Evolutionary conservation across 2,888 invertebrate genomes (phyloP).

Genomic region (Drosophila aldrichi): DNA sequence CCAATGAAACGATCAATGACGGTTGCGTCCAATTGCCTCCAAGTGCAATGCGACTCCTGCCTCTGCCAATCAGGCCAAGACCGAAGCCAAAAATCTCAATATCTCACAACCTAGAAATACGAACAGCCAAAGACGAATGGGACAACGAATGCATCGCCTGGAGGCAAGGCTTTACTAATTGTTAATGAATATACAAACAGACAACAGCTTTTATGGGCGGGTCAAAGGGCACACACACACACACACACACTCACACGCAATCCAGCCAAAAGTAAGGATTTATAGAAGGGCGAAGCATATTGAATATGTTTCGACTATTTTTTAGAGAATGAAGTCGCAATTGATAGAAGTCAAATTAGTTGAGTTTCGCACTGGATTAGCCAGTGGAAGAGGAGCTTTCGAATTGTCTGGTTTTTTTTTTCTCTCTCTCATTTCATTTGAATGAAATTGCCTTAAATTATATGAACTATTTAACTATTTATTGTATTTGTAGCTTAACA

Average conservation of each 20-base stretch:
- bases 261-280: conserved; percentile 41
- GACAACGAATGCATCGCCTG: conserved; percentile 63
- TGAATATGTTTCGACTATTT: conserved; percentile 51
- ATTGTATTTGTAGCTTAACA: conserved; percentile 67
- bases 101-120: conserved; percentile 17
- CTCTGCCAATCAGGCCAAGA: conserved; percentile 59
- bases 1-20: conserved; percentile 38
- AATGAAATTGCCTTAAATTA: conserved; percentile 68
- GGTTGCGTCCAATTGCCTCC: conserved; percentile 53
- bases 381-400: conserved; percentile 35
- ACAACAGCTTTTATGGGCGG: conserved; percentile 18
- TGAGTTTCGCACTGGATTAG: conserved; percentile 29
- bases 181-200: conserved; percentile 12
- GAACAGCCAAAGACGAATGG: conserved; percentile 41
- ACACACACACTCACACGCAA: conserved; percentile 22
- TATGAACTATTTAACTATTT: conserved; percentile 63
- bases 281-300: conserved; percentile 30
- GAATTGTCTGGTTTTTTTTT: conserved; percentile 22
- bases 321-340: conserved; percentile 35
- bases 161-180: conserved; percentile 19
- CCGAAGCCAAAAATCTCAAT: conserved; percentile 43
- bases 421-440: conserved; percentile 10
- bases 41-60: conserved; percentile 64
- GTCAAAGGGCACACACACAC: conserved; percentile 16
- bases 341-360: conserved; percentile 56